Conservation (phyloP, 2,797 vertebrate genomes). For the Poecilia velifera region DNA sequence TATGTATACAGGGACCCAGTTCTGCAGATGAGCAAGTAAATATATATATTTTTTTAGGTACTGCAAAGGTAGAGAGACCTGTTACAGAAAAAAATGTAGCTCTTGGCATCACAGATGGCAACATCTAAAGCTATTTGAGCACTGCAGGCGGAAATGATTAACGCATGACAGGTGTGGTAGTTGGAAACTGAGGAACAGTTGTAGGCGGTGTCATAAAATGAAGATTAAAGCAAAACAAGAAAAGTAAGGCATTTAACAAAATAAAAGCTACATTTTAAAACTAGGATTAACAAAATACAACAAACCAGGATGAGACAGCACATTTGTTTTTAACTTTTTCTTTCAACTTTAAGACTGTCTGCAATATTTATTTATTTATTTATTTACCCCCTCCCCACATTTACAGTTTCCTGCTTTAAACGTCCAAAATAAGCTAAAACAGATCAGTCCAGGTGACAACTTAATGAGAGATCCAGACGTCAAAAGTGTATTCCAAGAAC, state of each 20-base stretch:
- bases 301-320: neutral
- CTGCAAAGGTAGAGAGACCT: neutral
- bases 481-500: neutral
- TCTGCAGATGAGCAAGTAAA: neutral
- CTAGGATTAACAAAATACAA: neutral
- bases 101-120: conserved; percentile 4
- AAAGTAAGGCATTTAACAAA: neutral
- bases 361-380: neutral
- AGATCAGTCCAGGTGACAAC: neutral
- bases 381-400: neutral
- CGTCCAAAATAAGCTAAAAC: neutral
- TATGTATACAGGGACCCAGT: neutral
- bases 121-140: neutral
- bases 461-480: neutral
- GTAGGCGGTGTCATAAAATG: neutral
- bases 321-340: neutral
- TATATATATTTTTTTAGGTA: neutral
- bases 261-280: neutral
- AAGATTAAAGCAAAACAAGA: neutral
- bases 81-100: neutral
- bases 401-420: neutral
- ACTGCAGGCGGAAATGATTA: neutral
- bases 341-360: neutral
- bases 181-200: neutral
- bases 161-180: neutral